Evolutionary conservation across 2,888 invertebrate species (phyloP), one percentile per base, ranked within the genome.

Genomic region (Seira ritae): DNA sequence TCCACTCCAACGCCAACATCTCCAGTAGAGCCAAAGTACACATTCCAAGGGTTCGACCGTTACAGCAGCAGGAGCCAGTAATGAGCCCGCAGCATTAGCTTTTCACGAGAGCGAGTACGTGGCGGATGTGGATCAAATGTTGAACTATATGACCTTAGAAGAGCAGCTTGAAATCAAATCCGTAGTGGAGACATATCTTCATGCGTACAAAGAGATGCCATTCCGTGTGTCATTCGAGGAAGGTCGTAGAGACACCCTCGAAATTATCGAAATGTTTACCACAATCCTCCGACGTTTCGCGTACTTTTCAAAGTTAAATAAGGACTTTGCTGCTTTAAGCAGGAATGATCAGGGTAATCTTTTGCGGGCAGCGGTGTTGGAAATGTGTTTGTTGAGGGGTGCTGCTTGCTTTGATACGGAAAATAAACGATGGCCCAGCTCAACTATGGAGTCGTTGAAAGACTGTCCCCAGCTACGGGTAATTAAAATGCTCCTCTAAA

Each of bases 331-430:
- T 19, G 82, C 76, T 6, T 84, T 90, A 4, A 80, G 83, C 1
- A 24, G 66, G 12, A 76, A 80, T 1, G 90, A 90, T 81, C 90
- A 90, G 82, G 89, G 88, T 31, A 89, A 87, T n/a, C 86, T 90
- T 12, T 87, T 90, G 1, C 84, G 90, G 87, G 90, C 90, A 37
- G 91, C 91, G 0, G 91, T 91, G 19, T 90, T 92, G 86, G 92
- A 92, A 87, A 90, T 92, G 86, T 91, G 91, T 89, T 90, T 91
- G 37, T 89, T 92, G 15, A 89, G 91, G 4, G 91, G 91, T 12
- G 91, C 91, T 1, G 90, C 91, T 88, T 90, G 90, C 22, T 91
- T 91, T 85, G 91, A 91, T 88, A 88, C 89, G 4, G 87, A 89
- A 68, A 86, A 89, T 24, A 87, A 89, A 66, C 89, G 89, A 15